phyloP scores from a whole-genome alignment of 92 coral and sea anemone species.

The Scolanthus callimorphus region DNA sequence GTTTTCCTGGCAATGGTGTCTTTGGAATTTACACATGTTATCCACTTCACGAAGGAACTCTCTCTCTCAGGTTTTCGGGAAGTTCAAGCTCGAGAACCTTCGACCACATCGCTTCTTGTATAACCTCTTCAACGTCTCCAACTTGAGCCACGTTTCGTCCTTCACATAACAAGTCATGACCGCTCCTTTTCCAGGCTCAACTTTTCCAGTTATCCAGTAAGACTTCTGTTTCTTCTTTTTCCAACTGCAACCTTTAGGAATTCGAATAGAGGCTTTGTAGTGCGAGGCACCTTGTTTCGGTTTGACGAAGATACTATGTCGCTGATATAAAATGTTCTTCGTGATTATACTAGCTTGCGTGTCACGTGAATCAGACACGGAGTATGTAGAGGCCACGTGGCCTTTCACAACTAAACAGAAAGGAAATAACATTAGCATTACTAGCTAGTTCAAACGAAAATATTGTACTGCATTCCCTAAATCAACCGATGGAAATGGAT shows the following conservation, averaged over 20 bases:
- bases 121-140: neutral
- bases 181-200: slow-evolving; percentile 20
- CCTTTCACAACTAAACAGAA: slow-evolving; percentile 16
- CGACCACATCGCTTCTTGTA: no score
- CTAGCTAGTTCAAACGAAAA: no score
- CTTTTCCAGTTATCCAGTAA: slow-evolving; percentile 10
- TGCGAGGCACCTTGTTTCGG: neutral
- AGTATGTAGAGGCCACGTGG: slow-evolving; percentile 17
- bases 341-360: slow-evolving; percentile 13
- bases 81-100: no score
- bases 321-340: slow-evolving; percentile 10
- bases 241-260: slow-evolving; percentile 25
- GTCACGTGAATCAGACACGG: slow-evolving; percentile 9
- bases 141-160: slow-evolving; percentile 11
- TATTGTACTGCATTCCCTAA: no score
- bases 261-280: slow-evolving; percentile 5
- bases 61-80: no score
- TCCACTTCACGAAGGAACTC: no score
- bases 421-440: neutral
- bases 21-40: no score
- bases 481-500: no score
- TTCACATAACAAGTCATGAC: slow-evolving; percentile 26
- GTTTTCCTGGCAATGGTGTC: no score
- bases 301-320: slow-evolving; percentile 5
- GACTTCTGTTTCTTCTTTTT: slow-evolving; percentile 11